Base-by-base conservation (phyloP, 2,113 vertebrate species). In the Tyrannus savana region DNA sequence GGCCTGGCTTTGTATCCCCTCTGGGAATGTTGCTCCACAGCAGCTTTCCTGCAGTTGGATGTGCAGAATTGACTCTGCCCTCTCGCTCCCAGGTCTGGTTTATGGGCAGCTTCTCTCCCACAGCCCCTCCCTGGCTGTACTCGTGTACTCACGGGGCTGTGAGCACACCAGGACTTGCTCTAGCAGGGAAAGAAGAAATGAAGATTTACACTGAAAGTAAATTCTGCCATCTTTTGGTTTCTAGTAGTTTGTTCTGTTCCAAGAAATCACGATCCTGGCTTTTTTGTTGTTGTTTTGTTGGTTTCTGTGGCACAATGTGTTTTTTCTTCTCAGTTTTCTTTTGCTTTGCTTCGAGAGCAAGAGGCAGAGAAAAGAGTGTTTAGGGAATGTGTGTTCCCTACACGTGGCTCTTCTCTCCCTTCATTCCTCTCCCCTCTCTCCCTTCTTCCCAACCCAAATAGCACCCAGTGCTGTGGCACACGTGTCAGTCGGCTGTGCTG, bases 131-230 rank as follows among this genome's bases (percentile, higher is more conserved):
- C 10, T 0, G 0, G 7, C 4, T 21, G 55, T 72, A 6, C 39
- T 67, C 3, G 15, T 23, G 1, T 30, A 0, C 30, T 23, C 21
- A 22, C 0, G 0, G 37, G n/a, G 37, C 59, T 52, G 39, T 85
- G 71, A 10, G 41, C 63, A 42, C 56, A 50, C 25, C 80, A 50
- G 42, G 35, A 56, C 12, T 33, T 84, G 64, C 31, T 42, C 27
- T 44, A 27, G 41, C 5, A 21, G 46, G 21, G 8, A 41, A 49
- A 52, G 42, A 56, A 77, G 19, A 81, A 30, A 22, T 53, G 25
- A 73, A 85, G 9, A 19, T 35, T 59, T 9, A 37, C 3, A 35
- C 8, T 50, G 35, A 75, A 81, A 86, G 63, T 25, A 44, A 44
- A 44, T 89, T 33, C n/a, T 60, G 39, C 41, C 3, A 2, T 67